Percentiles rank a stretch among this genome's conserved stretches.
These are phyloP conservation scores for Magallana ariakensis DNA, from an alignment of 1,140 invertebrate species.

Conservation along the genomic window DNA sequence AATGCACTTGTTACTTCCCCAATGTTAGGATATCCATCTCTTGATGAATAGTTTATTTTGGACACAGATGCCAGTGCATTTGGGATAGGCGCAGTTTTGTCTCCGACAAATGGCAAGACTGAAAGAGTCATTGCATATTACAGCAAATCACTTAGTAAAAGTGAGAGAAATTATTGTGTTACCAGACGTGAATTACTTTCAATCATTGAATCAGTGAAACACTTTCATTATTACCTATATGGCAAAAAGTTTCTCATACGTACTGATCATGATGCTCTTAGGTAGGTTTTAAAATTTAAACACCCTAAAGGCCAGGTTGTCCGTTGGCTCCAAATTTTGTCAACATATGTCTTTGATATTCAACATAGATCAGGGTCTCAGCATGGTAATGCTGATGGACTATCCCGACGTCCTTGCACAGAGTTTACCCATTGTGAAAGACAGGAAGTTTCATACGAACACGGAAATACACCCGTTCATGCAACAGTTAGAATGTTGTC, in stretches of 20 bases:
- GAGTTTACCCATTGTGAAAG: too few species aligned
- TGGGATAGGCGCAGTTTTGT: slow-evolving; percentile 72
- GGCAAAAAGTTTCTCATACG: background rate
- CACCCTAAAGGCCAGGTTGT: slow-evolving; percentile 19
- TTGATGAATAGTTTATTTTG: slow-evolving; percentile 70
- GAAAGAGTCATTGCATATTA: background rate
- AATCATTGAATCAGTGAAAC: background rate
- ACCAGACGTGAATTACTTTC: background rate
- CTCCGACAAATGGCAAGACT: background rate
- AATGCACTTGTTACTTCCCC: background rate
- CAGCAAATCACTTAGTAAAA: background rate
- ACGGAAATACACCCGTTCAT: too few species aligned
- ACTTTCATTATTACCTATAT: slow-evolving; percentile 34
- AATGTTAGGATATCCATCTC: slow-evolving; percentile 50
- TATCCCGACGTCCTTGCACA: background rate
- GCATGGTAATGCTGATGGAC: slow-evolving; percentile 24
- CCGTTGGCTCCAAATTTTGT: slow-evolving; percentile 65
- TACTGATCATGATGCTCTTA: slow-evolving; percentile 35
- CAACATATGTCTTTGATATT: slow-evolving; percentile 16
- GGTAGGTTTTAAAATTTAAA: background rate
- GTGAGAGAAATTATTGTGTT: slow-evolving; percentile 7
- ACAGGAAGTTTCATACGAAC: too few species aligned
- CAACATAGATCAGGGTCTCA: slow-evolving; percentile 12
- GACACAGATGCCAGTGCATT: slow-evolving; percentile 78
- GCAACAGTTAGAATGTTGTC: too few species aligned